Conservation (phyloP, 2,113 vertebrate species). For the Tenrec ecaudatus region DNA sequence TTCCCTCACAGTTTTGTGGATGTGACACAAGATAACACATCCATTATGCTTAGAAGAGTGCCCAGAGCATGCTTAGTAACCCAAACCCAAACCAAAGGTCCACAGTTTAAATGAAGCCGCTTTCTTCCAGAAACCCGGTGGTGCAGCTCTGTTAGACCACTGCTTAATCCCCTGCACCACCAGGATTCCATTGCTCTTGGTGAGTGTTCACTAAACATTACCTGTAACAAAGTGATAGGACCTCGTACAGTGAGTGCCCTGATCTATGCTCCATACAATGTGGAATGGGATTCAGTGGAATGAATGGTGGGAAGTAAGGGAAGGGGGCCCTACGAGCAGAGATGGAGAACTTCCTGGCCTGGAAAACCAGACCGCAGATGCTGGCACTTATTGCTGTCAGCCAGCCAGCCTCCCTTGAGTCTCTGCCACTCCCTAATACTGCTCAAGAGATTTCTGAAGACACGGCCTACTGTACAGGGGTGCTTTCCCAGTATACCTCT, state of each 20-base stretch:
- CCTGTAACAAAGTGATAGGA: neutral
- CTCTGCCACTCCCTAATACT: neutral
- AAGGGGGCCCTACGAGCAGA: neutral
- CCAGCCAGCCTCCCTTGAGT: conserved; percentile 35
- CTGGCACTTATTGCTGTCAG: conserved; percentile 22
- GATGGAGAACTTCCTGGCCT: neutral
- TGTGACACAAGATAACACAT: neutral
- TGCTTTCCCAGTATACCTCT: conserved; percentile 14
- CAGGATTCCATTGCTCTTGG: too few species aligned
- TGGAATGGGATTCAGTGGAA: neutral
- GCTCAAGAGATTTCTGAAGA: conserved; percentile 34
- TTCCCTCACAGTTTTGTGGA: neutral
- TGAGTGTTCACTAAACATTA: conserved; percentile 9
- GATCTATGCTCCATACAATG: neutral
- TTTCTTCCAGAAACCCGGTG: too few species aligned
- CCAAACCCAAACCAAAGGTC: too few species aligned
- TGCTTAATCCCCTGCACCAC: too few species aligned
- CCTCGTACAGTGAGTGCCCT: neutral
- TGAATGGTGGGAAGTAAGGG: neutral
- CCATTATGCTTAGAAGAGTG: neutral
- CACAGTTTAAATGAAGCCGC: too few species aligned
- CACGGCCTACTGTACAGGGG: conserved; percentile 5
- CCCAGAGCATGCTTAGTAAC: neutral
- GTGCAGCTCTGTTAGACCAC: too few species aligned
- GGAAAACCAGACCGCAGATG: neutral